phyloP scores from a whole-genome alignment of 2,888 invertebrate species.

The Sclerodermus sp. region DNA sequence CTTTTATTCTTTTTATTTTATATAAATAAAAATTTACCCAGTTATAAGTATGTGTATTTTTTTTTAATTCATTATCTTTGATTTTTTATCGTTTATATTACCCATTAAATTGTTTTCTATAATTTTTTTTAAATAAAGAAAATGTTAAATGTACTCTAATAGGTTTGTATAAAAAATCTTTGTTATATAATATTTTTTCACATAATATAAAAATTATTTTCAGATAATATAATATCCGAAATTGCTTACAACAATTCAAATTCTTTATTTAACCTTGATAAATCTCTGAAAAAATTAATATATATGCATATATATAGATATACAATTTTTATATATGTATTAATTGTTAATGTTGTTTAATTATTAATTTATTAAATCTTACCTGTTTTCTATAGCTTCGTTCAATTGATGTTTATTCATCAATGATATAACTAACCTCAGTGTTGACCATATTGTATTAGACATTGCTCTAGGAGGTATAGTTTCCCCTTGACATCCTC shows the following conservation, averaged over 20 bases:
- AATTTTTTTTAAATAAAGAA: too few species aligned
- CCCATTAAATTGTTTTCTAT: too few species aligned
- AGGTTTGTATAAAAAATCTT: too few species aligned
- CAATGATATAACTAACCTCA: conserved; percentile 84
- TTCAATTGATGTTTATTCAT: conserved; percentile 65
- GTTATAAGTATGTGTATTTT: too few species aligned
- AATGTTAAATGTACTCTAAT: too few species aligned
- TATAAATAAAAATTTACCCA: too few species aligned
- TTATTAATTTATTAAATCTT: conserved; percentile 13
- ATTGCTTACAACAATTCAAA: conserved; percentile 44
- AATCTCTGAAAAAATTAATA: conserved; percentile 49
- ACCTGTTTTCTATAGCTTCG: conserved; percentile 62
- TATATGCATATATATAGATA: too few species aligned
- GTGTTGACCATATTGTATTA: conserved; percentile 91
- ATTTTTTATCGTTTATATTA: too few species aligned
- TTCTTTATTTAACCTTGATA: conserved; percentile 55
- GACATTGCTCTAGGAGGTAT: conserved; percentile 70
- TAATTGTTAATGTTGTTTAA: neutral
- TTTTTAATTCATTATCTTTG: too few species aligned
- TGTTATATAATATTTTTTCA: too few species aligned
- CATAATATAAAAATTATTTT: neutral
- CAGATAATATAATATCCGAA: neutral
- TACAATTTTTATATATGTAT: too few species aligned
- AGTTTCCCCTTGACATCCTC: conserved; percentile 59
- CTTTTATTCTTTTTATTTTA: too few species aligned